Evolutionary conservation across 2,797 vertebrate species (phyloP).

Genomic region (Saxicola maurus): DNA sequence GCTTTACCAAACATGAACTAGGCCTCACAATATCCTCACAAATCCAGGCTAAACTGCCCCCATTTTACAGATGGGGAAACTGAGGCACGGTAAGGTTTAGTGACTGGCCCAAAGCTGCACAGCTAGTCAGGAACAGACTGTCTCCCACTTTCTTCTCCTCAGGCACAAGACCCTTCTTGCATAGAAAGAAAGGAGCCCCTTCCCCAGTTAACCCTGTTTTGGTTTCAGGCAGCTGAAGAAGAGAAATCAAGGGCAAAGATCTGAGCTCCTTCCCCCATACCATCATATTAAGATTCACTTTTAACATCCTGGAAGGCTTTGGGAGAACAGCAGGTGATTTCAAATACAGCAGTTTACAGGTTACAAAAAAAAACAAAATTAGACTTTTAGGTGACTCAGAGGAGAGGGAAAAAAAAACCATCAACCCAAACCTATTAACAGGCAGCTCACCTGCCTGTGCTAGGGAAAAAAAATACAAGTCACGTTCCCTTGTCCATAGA

Average conservation of each 20-base stretch:
- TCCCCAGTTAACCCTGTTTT: background rate
- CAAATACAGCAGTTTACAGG: constrained; percentile 74
- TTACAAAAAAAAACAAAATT: constrained; percentile 56
- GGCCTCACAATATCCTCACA: background rate
- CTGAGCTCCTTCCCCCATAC: background rate
- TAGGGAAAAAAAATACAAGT: constrained; percentile 24
- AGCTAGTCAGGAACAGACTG: background rate
- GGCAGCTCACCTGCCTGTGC: constrained; percentile 51
- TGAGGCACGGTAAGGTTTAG: background rate
- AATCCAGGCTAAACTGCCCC: background rate
- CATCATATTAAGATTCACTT: background rate
- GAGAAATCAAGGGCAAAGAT: background rate
- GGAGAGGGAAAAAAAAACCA: background rate
- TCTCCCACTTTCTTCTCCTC: background rate
- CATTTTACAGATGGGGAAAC: constrained; percentile 33
- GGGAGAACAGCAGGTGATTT: constrained; percentile 40
- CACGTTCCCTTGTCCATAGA: constrained; percentile 3
- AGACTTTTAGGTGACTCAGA: constrained; percentile 40
- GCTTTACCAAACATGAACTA: background rate
- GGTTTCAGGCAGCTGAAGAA: constrained; percentile 8
- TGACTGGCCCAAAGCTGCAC: background rate
- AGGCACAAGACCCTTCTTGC: background rate
- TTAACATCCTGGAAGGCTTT: background rate
- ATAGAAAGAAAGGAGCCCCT: background rate
- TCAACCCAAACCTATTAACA: constrained; percentile 14